Percentiles rank a stretch among this genome's conserved stretches.
Conservation (phyloP, 2,888 invertebrate species). For the Glaucopsyche alexis region DNA sequence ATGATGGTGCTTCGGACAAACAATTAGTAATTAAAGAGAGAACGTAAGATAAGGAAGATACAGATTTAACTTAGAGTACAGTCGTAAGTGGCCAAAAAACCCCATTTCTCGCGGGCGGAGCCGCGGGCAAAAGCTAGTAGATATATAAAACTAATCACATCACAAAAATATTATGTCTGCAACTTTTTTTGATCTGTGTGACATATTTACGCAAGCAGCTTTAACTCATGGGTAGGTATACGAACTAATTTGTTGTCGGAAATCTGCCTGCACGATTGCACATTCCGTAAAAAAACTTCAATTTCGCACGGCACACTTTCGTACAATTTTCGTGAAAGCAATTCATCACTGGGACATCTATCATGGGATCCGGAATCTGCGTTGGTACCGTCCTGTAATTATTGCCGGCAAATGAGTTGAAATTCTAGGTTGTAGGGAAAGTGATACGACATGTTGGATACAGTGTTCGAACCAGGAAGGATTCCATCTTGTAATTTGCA, state of each 20-base stretch:
- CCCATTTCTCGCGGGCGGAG: too few species aligned
- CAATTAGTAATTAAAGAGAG: too few species aligned
- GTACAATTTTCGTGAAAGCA: slow-evolving; percentile 75
- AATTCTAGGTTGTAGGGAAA: slow-evolving; percentile 75
- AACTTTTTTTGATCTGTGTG: not conserved
- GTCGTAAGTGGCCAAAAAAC: too few species aligned
- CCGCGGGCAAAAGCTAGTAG: too few species aligned
- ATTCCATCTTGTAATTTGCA: slow-evolving; percentile 48
- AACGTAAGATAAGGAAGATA: too few species aligned
- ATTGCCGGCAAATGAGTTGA: slow-evolving; percentile 76
- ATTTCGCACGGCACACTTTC: slow-evolving; percentile 74
- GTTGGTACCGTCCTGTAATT: slow-evolving; percentile 64
- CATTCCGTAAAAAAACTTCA: slow-evolving; percentile 58
- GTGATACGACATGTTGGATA: slow-evolving; percentile 75
- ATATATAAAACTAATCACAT: too few species aligned
- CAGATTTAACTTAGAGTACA: too few species aligned
- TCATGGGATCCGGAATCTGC: slow-evolving; percentile 60
- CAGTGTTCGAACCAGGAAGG: slow-evolving; percentile 63
- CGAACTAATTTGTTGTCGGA: slow-evolving; percentile 35
- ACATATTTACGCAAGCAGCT: slow-evolving; percentile 52
- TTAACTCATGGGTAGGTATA: not conserved
- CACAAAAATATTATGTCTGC: too few species aligned
- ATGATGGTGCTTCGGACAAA: too few species aligned
- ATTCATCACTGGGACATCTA: slow-evolving; percentile 70
- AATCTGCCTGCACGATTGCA: slow-evolving; percentile 50